Evolutionary conservation across 2,888 invertebrate species (phyloP), one percentile per base, ranked within the genome.

Genomic region (Volucella zonaria): DNA sequence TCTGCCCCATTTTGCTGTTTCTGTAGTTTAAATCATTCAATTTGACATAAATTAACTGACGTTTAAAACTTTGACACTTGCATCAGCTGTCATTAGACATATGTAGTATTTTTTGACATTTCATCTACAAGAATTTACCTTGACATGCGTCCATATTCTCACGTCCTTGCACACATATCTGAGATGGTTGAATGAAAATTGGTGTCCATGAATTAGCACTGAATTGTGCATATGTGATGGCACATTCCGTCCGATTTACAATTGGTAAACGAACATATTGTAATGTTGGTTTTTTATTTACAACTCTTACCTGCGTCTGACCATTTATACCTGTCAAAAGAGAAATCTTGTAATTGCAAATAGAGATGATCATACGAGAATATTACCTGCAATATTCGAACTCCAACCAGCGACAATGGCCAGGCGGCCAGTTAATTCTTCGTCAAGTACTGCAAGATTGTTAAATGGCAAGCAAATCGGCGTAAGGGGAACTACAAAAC

Each of bases 351-450:
- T 31, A 12, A 45, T 42, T 54, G 18, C 51, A 40, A 1, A 52
- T 23, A 12, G 58, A 67, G 14, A 49, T 42, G n/a, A 58, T 52
- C 15, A 71, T 12, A 14, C 38, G 71, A 18, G 43, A 15, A 45
- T 74, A 23, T 92, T 91, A 93, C 94, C 93, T 70, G 90, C 90
- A 90, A 95, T 94, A 51, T 94, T 95, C 87, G 94, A 93, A 40
- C 96, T 96, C 96, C 96, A 96, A 0, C 96, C 96, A 6, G 95
- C 95, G 0, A 95, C 95, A 64, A 94, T 93, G 87, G 94, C 93
- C 87, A 92, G 92, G 87, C 90, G 90, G 4, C 93, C 92, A 9
- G 92, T 92, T 59, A 93, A 92, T 61, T 91, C 89, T 59, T 90
- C 90, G 18, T 88, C 88, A 6, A 89, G 87, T 4, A 81, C 71